Evolutionary conservation across 2,888 invertebrate genomes (phyloP).

Genomic region (Nasonia oneida): DNA sequence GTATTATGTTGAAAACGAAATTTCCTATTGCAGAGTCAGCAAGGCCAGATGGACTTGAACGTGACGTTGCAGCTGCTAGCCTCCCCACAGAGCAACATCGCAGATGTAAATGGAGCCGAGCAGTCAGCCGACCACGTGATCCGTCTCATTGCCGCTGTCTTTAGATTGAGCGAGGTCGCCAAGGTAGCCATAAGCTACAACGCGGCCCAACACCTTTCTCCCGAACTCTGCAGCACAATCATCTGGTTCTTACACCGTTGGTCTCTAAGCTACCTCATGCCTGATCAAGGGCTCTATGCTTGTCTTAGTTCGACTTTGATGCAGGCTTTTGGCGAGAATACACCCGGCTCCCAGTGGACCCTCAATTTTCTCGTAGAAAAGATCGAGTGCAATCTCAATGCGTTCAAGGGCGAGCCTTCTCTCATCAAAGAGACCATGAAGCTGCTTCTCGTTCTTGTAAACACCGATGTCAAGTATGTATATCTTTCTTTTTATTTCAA

Average conservation of each 20-base stretch:
- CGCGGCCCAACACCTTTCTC: constrained; percentile 85
- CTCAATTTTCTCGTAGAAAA: constrained; percentile 84
- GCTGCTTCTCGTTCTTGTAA: constrained; percentile 82
- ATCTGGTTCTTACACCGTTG: constrained; percentile 91
- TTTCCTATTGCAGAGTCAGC: constrained; percentile 64
- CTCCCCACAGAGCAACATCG: constrained; percentile 77
- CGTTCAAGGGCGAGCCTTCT: constrained; percentile 83
- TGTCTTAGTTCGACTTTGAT: constrained; percentile 83
- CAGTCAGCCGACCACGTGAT: constrained; percentile 75
- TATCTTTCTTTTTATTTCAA: constrained; percentile 46
- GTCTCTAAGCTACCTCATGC: constrained; percentile 86
- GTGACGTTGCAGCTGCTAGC: constrained; percentile 80
- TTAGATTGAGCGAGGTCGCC: constrained; percentile 88
- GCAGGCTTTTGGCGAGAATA: constrained; percentile 84
- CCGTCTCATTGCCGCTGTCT: constrained; percentile 86
- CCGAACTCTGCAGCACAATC: constrained; percentile 88
- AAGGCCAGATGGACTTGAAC: constrained; percentile 77
- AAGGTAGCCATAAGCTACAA: constrained; percentile 86
- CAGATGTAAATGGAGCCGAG: constrained; percentile 71
- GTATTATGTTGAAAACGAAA: constrained; percentile 8
- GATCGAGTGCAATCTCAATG: constrained; percentile 83
- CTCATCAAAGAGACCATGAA: constrained; percentile 84
- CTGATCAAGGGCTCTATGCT: constrained; percentile 77
- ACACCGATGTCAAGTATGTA: constrained; percentile 69
- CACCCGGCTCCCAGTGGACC: constrained; percentile 84